Conservation (phyloP, 2,797 vertebrate species). For the Nasua narica region DNA sequence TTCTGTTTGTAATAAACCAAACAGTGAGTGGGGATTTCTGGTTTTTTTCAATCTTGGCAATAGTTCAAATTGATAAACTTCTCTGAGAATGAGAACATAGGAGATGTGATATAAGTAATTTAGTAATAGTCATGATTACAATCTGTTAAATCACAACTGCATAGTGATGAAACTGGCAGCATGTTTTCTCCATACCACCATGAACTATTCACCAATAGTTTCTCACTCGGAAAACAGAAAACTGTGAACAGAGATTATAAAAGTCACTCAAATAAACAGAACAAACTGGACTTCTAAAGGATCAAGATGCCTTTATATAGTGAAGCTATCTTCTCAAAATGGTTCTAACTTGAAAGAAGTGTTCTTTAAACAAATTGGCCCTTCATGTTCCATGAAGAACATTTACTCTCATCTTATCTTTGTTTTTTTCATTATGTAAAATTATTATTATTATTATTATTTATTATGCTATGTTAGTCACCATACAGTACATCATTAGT, state of each 20-base stretch:
- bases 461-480: too few species aligned
- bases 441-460: too few species aligned
- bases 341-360: neutral
- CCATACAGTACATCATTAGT: too few species aligned
- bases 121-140: neutral
- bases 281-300: neutral
- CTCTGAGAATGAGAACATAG: neutral
- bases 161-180: neutral
- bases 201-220: neutral
- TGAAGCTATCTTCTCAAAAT: neutral
- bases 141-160: neutral
- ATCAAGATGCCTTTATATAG: neutral
- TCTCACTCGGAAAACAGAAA: neutral
- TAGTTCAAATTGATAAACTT: neutral
- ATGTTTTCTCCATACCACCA: neutral
- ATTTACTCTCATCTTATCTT: neutral
- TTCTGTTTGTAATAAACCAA: neutral
- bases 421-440: neutral
- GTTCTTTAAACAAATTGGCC: neutral
- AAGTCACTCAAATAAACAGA: neutral
- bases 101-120: neutral
- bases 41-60: neutral
- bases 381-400: neutral
- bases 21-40: neutral
- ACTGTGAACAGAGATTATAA: neutral